Base-by-base conservation (phyloP, 2,888 invertebrate species). In the Eretmocerus hayati region DNA sequence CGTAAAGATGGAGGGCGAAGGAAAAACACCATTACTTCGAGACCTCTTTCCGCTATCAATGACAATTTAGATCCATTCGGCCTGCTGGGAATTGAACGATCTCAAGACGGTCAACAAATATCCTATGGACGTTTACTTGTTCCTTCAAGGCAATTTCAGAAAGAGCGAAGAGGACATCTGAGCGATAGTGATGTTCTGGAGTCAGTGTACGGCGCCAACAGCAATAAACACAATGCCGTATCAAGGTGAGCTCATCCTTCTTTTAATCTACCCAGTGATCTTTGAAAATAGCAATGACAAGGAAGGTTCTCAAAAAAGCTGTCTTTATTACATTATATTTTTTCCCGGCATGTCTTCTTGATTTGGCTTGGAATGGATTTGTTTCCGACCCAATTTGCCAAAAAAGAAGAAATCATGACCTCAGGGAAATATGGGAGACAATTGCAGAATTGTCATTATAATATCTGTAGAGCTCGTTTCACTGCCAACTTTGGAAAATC, bases 31-130 rank as follows among this genome's bases (percentile, higher is more conserved):
- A 87, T 90, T 3, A 85, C 86, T 4, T 85, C 87, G 32, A 78
- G 91, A 54, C 92, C 90, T 9, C 72, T 91, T 45, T 92, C 90
- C 43, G 79, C 87, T 20, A 86, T 86, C 46, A 87, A 83, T 69
- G 94, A 94, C 72, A 81, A 79, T 33, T 74, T 85, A 53, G 91
- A 92, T 77, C 87, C 91, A 26, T 89, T 91, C 71, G 86, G 89
- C 67, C 80, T 90, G 32, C 74, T 93, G 50, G 90, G 92, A 30
- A 78, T 91, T 52, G 87, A 90, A 65, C 78, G 80, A 66, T 83
- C 82, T 54, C 83, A 85, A 69, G 87, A 89, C 71, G 91, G 90
- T 46, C 90, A 86, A 85, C 91, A 92, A 72, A 82, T 90, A 60
- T 93, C 93, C 16, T 94, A 92, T 73, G 87, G 88, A 31, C 85